A percentile compares a stretch with the other conserved stretches of the same genome.
Evolutionary conservation across 2,113 vertebrate genomes (phyloP).

Genomic region (Pelmatolapia mariae): DNA sequence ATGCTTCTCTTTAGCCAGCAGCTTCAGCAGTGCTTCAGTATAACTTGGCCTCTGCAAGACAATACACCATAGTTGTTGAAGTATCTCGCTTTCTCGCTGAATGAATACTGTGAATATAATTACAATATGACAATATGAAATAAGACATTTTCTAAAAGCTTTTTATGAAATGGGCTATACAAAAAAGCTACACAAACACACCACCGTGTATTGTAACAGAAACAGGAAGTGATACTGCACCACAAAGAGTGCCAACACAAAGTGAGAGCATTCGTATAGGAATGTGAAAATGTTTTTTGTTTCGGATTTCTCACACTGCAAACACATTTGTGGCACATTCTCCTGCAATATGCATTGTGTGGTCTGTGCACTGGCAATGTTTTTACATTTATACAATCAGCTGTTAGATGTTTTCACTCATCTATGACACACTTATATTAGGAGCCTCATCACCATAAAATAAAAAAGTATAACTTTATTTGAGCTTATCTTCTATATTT

Average conservation of each 20-base stretch:
- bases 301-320: background rate
- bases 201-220: background rate
- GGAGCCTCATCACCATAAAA: background rate
- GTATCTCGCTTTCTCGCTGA: background rate
- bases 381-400: background rate
- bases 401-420: background rate
- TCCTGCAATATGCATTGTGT: background rate
- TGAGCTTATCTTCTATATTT: background rate
- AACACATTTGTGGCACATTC: background rate
- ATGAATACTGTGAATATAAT: background rate
- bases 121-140: background rate
- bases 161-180: background rate
- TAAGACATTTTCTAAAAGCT: background rate
- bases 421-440: background rate
- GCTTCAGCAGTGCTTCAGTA: background rate
- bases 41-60: background rate
- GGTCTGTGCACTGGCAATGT: background rate
- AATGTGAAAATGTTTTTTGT: background rate
- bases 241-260: background rate
- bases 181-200: background rate
- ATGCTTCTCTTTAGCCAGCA: background rate
- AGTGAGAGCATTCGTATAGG: background rate
- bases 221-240: background rate
- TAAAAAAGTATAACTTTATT: background rate
- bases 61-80: background rate